A percentile compares a stretch with the other conserved stretches of the same genome.
Conservation (phyloP, 2,888 invertebrate genomes). For the Polyommatus iphigenia region DNA sequence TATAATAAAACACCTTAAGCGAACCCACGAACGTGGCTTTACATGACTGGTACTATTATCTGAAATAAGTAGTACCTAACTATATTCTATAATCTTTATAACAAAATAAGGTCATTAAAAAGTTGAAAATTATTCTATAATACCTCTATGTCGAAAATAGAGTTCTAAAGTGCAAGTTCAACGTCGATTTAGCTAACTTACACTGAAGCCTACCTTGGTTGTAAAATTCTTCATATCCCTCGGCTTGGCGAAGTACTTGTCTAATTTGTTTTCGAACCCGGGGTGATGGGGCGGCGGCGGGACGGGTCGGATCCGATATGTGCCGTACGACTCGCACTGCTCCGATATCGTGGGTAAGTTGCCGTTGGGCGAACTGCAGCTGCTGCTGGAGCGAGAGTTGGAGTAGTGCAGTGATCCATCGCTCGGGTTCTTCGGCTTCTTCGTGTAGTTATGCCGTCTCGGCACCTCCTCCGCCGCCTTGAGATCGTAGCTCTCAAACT, state of each 20-base stretch:
- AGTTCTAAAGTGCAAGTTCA: too few species aligned
- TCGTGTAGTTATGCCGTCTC: slow-evolving; percentile 63
- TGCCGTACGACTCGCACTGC: slow-evolving; percentile 66
- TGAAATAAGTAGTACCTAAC: background rate
- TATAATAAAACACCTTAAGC: background rate
- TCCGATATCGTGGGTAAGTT: slow-evolving; percentile 73
- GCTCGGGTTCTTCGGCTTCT: slow-evolving; percentile 68
- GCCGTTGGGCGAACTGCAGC: slow-evolving; percentile 69
- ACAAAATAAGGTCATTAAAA: too few species aligned
- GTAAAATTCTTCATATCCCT: slow-evolving; percentile 61
- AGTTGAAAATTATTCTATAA: too few species aligned
- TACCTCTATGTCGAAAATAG: too few species aligned
- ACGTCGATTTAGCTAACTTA: slow-evolving; percentile 1
- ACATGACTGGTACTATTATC: background rate
- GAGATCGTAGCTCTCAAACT: slow-evolving; percentile 70
- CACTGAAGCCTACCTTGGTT: slow-evolving; percentile 56
- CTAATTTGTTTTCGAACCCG: slow-evolving; percentile 65
- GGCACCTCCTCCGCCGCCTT: slow-evolving; percentile 64
- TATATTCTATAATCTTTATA: too few species aligned
- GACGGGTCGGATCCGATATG: slow-evolving; percentile 57
- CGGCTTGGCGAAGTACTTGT: slow-evolving; percentile 70
- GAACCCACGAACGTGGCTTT: background rate
- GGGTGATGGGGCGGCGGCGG: slow-evolving; percentile 52
- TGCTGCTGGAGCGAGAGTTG: slow-evolving; percentile 70
- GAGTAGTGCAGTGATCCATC: slow-evolving; percentile 73